These are phyloP conservation scores for Matsumurasca onukii DNA, from an alignment of 1,140 invertebrate genomes.

Conservation along the genomic window DNA sequence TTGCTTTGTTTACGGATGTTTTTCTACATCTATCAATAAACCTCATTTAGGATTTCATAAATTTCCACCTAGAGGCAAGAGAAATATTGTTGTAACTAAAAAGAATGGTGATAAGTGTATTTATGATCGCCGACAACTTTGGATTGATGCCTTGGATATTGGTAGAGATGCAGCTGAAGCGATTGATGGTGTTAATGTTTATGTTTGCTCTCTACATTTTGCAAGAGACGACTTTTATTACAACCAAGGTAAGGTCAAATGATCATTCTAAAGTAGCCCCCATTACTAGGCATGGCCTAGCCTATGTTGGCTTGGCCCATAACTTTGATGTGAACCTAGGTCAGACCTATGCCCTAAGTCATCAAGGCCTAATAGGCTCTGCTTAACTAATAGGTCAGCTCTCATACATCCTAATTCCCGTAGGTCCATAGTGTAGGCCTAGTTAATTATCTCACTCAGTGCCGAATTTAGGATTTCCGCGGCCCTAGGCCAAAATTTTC, in stretches of 20 bases:
- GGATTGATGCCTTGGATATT: constrained; percentile 28
- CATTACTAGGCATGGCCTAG: background rate
- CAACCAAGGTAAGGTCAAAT: constrained; percentile 9
- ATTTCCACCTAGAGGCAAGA: constrained; percentile 17
- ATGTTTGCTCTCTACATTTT: constrained; percentile 29
- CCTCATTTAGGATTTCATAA: constrained; percentile 28
- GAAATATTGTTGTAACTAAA: constrained; percentile 16
- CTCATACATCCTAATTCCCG: too few relatives aligned
- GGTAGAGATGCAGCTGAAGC: constrained; percentile 16
- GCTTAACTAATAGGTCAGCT: too few relatives aligned
- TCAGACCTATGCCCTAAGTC: background rate
- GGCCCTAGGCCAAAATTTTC: too few relatives aligned
- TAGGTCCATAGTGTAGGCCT: too few relatives aligned
- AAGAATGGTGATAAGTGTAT: constrained; percentile 26
- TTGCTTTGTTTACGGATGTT: constrained; percentile 31
- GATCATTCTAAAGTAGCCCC: too few relatives aligned
- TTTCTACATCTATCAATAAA: constrained; percentile 24
- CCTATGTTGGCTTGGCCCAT: background rate
- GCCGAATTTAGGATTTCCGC: too few relatives aligned
- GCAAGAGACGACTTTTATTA: constrained; percentile 25
- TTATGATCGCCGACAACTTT: constrained; percentile 27
- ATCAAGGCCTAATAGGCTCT: too few relatives aligned
- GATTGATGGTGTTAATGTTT: constrained; percentile 15
- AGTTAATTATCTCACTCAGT: too few relatives aligned
- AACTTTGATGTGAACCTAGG: background rate